phyloP scores from a whole-genome alignment of 2,797 vertebrate species.

The Myripristis jacobus region DNA sequence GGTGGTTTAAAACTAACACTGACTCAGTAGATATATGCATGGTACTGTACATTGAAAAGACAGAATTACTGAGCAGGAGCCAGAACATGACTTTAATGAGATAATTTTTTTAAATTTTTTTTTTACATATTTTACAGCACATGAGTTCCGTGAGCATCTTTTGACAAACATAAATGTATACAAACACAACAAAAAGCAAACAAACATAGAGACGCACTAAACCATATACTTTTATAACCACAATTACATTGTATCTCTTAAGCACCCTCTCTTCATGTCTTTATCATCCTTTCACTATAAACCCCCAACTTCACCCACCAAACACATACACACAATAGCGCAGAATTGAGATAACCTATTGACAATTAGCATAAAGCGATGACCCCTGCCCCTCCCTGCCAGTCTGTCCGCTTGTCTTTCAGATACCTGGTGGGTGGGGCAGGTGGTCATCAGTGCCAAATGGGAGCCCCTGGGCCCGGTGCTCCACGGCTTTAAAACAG shows the following conservation, averaged over 20 bases:
- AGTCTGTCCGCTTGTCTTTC: too few species aligned
- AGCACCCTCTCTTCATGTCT: neutral
- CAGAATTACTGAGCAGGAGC: neutral
- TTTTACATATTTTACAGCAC: conserved; percentile 47
- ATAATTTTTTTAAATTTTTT: too few species aligned
- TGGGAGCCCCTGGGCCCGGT: too few species aligned
- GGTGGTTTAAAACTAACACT: too few species aligned
- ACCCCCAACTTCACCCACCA: neutral
- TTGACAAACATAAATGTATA: conserved; percentile 28
- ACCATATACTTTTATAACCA: too few species aligned
- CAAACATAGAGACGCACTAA: conserved; percentile 11
- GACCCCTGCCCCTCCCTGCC: too few species aligned
- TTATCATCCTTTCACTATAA: neutral
- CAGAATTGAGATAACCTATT: neutral
- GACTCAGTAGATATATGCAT: neutral
- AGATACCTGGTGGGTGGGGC: too few species aligned
- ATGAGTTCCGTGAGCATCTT: conserved; percentile 39
- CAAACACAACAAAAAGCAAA: conserved; percentile 31
- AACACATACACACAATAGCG: conserved; percentile 13
- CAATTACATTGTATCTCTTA: too few species aligned
- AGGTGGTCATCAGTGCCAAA: too few species aligned
- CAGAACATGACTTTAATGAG: conserved; percentile 60
- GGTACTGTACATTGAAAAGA: neutral
- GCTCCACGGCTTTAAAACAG: too few species aligned
- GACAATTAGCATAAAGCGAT: too few species aligned